These are phyloP conservation scores for Clarias magur DNA, from an alignment of 2,113 vertebrate genomes.

Conservation along the genomic window DNA sequence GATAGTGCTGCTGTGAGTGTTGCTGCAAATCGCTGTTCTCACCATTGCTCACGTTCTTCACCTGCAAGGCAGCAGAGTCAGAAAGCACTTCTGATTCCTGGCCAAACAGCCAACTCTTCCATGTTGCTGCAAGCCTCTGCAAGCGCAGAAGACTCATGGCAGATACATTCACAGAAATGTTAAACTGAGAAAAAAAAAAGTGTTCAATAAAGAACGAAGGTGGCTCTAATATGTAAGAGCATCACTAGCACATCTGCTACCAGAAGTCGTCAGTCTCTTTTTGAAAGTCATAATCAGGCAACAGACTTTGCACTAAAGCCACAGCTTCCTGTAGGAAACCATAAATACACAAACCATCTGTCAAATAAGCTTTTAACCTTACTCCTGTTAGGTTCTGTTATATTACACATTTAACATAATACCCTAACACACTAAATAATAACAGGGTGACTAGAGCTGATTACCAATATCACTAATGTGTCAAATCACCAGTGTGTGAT, in stretches of 20 bases:
- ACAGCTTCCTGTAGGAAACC: conserved; percentile 83
- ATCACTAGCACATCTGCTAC: not conserved
- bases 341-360: conserved; percentile 45
- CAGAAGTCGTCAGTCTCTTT: not conserved
- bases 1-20: conserved; percentile 84
- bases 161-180: conserved; percentile 57
- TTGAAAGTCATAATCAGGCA: conserved; percentile 17
- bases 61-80: conserved; percentile 81
- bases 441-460: too few species aligned
- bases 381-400: not conserved
- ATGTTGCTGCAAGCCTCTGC: conserved; percentile 78
- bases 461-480: not conserved
- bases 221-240: conserved; percentile 57
- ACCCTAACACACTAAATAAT: not conserved
- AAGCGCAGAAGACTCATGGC: conserved; percentile 80
- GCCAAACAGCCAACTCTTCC: conserved; percentile 91
- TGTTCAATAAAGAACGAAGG: not conserved
- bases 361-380: not conserved
- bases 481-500: too few species aligned
- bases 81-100: conserved; percentile 72
- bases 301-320: conserved; percentile 46
- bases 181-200: not conserved
- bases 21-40: conserved; percentile 81
- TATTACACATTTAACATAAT: not conserved
- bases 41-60: conserved; percentile 88